Conservation (phyloP, 2,113 vertebrate species). For the Diphyllodes magnificus region DNA sequence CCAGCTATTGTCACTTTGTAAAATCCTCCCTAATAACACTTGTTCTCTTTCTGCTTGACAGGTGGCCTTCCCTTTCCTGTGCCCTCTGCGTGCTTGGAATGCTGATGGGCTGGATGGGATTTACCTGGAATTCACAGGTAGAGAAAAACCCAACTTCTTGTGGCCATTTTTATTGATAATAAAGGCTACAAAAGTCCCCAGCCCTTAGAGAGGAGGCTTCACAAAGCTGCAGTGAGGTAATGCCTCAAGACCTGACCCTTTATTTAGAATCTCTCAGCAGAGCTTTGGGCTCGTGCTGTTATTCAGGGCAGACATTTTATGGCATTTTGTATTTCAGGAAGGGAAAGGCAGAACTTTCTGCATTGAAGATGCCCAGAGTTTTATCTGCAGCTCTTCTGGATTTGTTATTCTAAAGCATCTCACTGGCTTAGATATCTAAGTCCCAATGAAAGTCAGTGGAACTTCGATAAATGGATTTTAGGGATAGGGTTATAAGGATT, state of each 20-base stretch:
- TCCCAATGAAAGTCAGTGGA: background rate
- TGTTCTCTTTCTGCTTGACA: slow-evolving; percentile 37
- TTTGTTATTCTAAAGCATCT: slow-evolving; percentile 1
- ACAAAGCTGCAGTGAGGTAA: background rate
- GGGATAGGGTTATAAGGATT: background rate
- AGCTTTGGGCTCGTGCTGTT: background rate
- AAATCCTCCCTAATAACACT: slow-evolving; percentile 1
- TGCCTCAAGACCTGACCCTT: background rate
- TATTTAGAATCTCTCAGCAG: background rate
- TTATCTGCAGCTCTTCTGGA: background rate
- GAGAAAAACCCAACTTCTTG: background rate
- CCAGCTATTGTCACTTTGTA: slow-evolving; percentile 24
- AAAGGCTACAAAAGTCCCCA: background rate
- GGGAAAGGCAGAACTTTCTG: background rate
- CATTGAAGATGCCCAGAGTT: background rate
- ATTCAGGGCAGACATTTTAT: background rate
- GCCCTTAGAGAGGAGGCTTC: background rate
- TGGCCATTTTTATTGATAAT: background rate
- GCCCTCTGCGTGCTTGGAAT: slow-evolving; percentile 12
- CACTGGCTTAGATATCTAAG: background rate
- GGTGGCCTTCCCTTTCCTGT: background rate
- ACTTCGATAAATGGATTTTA: slow-evolving; percentile 34
- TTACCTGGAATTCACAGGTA: background rate
- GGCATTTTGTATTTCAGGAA: background rate
- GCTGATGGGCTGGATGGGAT: background rate